These are phyloP conservation scores for Myathropa florea DNA, from an alignment of 2,888 invertebrate genomes.

Conservation along the genomic window DNA sequence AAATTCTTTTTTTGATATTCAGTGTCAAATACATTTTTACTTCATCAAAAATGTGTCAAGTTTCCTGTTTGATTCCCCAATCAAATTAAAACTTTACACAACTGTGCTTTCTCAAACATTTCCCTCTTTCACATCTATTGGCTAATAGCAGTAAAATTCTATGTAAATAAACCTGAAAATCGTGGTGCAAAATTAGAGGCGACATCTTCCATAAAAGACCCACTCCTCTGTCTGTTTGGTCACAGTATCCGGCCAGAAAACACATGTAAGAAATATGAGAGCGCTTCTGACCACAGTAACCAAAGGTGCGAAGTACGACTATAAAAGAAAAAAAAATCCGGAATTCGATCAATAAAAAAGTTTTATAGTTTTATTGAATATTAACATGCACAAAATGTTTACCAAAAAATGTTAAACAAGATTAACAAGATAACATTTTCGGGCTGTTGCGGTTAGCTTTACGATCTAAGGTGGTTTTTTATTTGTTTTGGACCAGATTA, in stretches of 20 bases:
- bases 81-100: too few species aligned
- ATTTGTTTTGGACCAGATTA: too few species aligned
- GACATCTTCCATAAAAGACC: neutral
- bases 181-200: neutral
- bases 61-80: too few species aligned
- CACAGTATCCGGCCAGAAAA: neutral
- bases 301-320: neutral
- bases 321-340: neutral
- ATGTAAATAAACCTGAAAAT: neutral
- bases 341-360: neutral
- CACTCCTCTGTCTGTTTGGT: neutral
- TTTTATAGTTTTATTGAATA: neutral
- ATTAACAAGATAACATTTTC: neutral
- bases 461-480: neutral
- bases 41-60: too few species aligned
- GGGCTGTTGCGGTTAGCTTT: neutral
- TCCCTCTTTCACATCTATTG: neutral
- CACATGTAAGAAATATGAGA: neutral
- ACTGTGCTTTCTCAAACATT: neutral
- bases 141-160: neutral
- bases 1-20: too few species aligned
- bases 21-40: too few species aligned
- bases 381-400: neutral
- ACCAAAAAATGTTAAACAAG: neutral
- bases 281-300: neutral